Conservation (phyloP, 2,888 invertebrate species). For the Tyria jacobaeae region DNA sequence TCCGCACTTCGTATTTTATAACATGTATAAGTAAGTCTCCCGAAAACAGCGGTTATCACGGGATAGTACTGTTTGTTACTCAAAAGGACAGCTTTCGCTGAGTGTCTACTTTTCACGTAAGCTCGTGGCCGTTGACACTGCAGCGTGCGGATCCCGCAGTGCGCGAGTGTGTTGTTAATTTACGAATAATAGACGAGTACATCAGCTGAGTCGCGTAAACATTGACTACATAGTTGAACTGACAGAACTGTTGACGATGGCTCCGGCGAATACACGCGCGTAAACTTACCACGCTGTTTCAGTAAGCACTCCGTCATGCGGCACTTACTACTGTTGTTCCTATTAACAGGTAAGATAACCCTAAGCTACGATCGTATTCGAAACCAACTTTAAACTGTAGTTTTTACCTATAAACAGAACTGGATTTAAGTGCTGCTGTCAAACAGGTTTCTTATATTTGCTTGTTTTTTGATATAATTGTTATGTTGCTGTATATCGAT, state of each 20-base stretch:
- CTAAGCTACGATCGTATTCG: constrained; percentile 21
- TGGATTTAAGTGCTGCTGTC: constrained; percentile 8
- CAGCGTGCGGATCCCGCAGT: constrained; percentile 85
- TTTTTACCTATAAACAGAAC: constrained; percentile 15
- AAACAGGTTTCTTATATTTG: constrained; percentile 22
- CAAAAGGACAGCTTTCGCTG: constrained; percentile 73
- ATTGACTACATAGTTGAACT: constrained; percentile 65
- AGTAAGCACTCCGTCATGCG: constrained; percentile 72
- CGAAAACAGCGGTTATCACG: constrained; percentile 49
- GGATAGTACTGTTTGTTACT: constrained; percentile 50
- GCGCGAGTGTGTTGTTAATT: constrained; percentile 85
- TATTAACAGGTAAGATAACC: constrained; percentile 75
- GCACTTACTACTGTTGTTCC: constrained; percentile 73
- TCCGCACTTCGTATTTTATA: constrained; percentile 55
- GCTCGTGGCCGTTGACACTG: constrained; percentile 85
- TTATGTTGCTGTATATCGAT: background rate
- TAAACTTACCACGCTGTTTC: constrained; percentile 58
- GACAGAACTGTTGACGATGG: constrained; percentile 71
- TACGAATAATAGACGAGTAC: constrained; percentile 73
- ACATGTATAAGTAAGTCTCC: constrained; percentile 70
- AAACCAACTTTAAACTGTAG: background rate
- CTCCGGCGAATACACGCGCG: constrained; percentile 62
- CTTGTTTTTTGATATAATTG: constrained; percentile 1
- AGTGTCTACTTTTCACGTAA: constrained; percentile 80
- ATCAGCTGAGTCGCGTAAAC: constrained; percentile 85